Percentiles rank a stretch among this genome's conserved stretches.
phyloP scores from a whole-genome alignment of 2,797 vertebrate species.

The Lacerta agilis region DNA sequence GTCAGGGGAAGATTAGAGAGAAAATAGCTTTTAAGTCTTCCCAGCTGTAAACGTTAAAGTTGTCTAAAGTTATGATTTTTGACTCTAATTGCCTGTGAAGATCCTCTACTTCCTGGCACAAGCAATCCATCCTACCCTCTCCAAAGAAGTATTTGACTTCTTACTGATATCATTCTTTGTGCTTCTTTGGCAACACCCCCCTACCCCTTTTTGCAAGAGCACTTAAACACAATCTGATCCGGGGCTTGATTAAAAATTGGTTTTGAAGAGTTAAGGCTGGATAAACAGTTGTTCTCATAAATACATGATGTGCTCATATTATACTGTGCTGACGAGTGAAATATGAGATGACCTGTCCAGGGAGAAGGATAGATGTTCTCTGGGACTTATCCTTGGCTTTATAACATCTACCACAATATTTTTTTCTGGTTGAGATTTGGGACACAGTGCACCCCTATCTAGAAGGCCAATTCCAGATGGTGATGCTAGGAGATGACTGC shows the following conservation, averaged over 20 bases:
- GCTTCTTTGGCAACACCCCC: rapidly evolving
- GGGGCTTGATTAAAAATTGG: constrained; percentile 4
- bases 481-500: too few relatives aligned
- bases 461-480: too few relatives aligned
- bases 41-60: constrained; percentile 72
- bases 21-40: constrained; percentile 75
- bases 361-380: not conserved
- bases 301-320: not conserved
- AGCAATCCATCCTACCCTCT: constrained; percentile 4
- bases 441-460: too few relatives aligned
- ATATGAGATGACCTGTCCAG: not conserved
- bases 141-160: not conserved
- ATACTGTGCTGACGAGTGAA: not conserved
- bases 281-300: constrained; percentile 5
- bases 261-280: not conserved
- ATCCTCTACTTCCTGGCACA: constrained; percentile 37
- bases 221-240: not conserved
- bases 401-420: not conserved
- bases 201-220: not conserved
- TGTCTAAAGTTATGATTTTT: constrained; percentile 71
- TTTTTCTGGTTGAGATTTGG: not conserved
- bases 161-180: not conserved
- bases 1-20: constrained; percentile 73
- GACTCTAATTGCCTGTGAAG: constrained; percentile 61
- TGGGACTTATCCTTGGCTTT: not conserved